phyloP scores from a whole-genome alignment of 2,113 vertebrate species.

The Xiphophorus couchianus region DNA sequence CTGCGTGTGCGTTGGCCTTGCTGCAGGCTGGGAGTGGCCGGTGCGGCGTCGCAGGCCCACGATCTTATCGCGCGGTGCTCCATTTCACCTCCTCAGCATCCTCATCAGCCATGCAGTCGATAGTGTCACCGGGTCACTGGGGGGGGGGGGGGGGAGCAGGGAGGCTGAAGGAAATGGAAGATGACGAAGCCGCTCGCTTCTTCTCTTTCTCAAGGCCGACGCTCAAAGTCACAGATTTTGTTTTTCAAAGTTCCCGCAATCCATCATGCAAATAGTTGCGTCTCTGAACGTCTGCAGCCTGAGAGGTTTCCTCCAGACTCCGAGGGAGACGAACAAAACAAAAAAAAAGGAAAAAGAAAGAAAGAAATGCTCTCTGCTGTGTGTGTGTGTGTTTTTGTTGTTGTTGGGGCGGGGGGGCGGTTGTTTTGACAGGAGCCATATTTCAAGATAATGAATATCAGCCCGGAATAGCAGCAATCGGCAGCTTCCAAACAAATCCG shows the following conservation, averaged over 20 bases:
- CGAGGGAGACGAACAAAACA: not conserved
- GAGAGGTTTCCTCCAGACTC: not conserved
- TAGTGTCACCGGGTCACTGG: constrained; percentile 75
- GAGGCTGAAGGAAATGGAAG: constrained; percentile 40
- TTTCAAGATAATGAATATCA: constrained; percentile 45
- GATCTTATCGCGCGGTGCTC: constrained; percentile 87
- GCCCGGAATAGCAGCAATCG: constrained; percentile 32
- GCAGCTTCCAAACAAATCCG: constrained; percentile 30
- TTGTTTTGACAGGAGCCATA: constrained; percentile 36
- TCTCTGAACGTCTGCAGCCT: not conserved
- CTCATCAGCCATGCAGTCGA: constrained; percentile 85
- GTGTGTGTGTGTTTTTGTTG: not conserved
- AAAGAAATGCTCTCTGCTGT: not conserved
- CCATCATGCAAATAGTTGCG: constrained; percentile 13
- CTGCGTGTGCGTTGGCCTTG: not conserved
- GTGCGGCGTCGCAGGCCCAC: constrained; percentile 58
- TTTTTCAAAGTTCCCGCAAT: not conserved
- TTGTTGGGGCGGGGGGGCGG: no score
- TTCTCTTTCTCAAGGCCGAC: constrained; percentile 39
- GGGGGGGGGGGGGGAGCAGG: constrained; percentile 12
- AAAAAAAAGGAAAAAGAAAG: no score
- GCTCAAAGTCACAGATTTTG: constrained; percentile 41
- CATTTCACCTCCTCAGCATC: constrained; percentile 89
- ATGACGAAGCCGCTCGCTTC: constrained; percentile 45
- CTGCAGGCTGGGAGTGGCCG: constrained; percentile 57